Evolutionary conservation across 1,140 invertebrate species (phyloP), one percentile per base, ranked within the genome.

Genomic region (Brevipalpus yothersi): DNA sequence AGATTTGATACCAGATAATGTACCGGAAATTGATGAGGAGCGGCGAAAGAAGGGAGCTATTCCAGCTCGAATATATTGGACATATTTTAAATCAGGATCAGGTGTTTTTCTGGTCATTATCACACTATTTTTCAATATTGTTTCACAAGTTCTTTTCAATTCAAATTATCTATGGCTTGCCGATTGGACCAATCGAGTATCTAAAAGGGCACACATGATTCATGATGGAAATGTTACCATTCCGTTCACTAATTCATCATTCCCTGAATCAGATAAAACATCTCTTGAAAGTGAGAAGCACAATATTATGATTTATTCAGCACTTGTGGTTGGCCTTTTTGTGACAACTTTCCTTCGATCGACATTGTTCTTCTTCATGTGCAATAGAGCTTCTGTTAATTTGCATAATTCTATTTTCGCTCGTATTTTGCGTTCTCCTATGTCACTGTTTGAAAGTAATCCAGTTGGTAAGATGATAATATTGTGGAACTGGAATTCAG

Each of bases 361-460:
- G 1, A 74, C 80, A 45, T 68, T 76, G 8, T 90, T 88, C 69
- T 85, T 87, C 62, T 71, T 75, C 64, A 77, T 83, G 62, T 86
- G 84, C 58, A 81, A 87, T 72, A 72, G 75, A 40, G 81, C 86
- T 7, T 89, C 87, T 0, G 77, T 80, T 56, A 78, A 73, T 40
- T 72, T 87, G 2, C 89, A 93, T 66, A 82, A 91, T 67, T 72
- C 69, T 9, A 88, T 93, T 80, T 91, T 91, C 66, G 70, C 72
- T 8, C 80, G 80, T 53, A 78, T 94, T 3, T 78, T 87, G 31
- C 75, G 80, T 9, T 80, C 83, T 0, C 83, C 81, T 1, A 88
- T 91, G 77, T 74, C 77, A 13, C 92, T 92, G 70, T 93, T 92
- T 70, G 86, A 89, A 63, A 80, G 79, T 10, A 91, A 92, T 69